These are phyloP conservation scores for Yoshiicerus persimilis DNA, from an alignment of 1,140 invertebrate genomes.

Conservation along the genomic window DNA sequence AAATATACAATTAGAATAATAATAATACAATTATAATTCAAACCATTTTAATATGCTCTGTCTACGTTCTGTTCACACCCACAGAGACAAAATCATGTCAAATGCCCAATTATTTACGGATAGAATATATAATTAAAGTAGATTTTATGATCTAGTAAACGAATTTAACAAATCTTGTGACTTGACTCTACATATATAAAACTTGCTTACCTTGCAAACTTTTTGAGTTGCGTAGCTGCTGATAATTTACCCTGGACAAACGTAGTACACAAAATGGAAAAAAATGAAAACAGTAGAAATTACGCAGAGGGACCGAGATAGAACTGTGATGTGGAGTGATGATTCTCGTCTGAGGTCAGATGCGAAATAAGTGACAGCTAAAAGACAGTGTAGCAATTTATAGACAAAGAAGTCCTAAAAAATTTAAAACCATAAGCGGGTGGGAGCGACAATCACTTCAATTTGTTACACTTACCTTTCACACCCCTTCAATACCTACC, in stretches of 20 bases:
- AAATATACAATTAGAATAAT: no score
- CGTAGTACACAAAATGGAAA: background rate
- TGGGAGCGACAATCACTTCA: background rate
- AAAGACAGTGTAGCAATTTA: background rate
- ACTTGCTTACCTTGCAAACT: background rate
- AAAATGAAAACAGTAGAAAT: background rate
- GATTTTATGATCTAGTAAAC: no score
- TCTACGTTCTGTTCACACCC: no score
- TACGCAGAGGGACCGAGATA: background rate
- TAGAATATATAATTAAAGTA: no score
- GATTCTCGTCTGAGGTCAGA: background rate
- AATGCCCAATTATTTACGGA: no score
- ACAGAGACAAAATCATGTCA: no score
- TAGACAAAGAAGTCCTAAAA: background rate
- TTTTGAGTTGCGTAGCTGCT: background rate
- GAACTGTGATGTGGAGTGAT: background rate
- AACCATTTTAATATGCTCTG: no score
- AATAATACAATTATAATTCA: no score
- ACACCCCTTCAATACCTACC: background rate
- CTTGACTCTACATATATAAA: background rate
- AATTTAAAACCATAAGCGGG: background rate
- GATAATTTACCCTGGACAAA: background rate
- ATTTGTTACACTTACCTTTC: background rate
- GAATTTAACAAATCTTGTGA: no score
- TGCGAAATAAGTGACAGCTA: background rate